These are phyloP conservation scores for Mythimna pallens DNA, from an alignment of 2,888 invertebrate species.

Conservation along the genomic window DNA sequence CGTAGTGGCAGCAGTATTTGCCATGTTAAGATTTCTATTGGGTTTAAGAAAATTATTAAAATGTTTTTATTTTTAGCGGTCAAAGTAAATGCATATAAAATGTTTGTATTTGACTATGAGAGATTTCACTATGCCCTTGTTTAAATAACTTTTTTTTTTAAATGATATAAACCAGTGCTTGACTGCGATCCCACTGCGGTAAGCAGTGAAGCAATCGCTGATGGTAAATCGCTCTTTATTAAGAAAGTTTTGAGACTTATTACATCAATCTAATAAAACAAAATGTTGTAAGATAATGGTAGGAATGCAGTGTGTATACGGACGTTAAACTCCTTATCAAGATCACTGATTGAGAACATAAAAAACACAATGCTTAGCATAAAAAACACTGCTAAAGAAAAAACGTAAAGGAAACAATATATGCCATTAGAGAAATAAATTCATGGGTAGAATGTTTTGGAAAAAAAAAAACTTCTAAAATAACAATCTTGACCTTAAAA, in stretches of 20 bases:
- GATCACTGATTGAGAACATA: slow-evolving; percentile 36
- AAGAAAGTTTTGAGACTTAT: background rate
- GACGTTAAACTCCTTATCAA: slow-evolving; percentile 35
- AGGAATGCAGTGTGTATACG: background rate
- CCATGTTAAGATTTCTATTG: background rate
- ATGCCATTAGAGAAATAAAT: background rate
- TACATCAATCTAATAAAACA: slow-evolving; percentile 1
- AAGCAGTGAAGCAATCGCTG: too few relatives aligned
- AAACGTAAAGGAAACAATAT: background rate
- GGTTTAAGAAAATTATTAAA: too few relatives aligned
- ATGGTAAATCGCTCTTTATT: too few relatives aligned
- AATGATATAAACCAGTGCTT: too few relatives aligned
- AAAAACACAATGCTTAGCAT: slow-evolving; percentile 11
- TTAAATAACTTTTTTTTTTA: background rate
- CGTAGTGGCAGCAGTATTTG: background rate
- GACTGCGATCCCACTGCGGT: too few relatives aligned
- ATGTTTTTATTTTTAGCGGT: too few relatives aligned
- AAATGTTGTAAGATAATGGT: slow-evolving; percentile 12
- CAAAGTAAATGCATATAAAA: too few relatives aligned
- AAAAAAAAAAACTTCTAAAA: slow-evolving; percentile 22
- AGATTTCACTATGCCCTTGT: background rate
- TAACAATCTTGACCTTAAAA: slow-evolving; percentile 46
- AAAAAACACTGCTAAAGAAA: background rate
- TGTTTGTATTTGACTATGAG: too few relatives aligned
- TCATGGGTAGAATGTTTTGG: background rate